phyloP scores from a whole-genome alignment of 2,888 invertebrate genomes.

The Lasius fuliginosus region DNA sequence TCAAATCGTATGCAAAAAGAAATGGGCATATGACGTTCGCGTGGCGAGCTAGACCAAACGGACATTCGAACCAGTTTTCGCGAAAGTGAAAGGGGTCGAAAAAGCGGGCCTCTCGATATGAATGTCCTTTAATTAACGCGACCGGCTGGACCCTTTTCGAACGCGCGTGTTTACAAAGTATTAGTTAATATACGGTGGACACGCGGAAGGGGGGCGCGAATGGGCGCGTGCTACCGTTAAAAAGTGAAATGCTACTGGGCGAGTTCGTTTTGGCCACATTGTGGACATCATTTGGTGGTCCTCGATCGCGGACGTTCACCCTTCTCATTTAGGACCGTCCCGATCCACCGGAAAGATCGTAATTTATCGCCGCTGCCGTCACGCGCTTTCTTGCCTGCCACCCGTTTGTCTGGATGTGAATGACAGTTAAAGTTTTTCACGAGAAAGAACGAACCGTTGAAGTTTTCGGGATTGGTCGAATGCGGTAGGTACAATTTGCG shows the following conservation, averaged over 20 bases:
- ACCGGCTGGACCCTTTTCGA: conserved; percentile 67
- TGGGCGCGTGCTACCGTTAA: conserved; percentile 75
- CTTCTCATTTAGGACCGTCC: conserved; percentile 59
- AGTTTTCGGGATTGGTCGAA: neutral
- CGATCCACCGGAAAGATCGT: conserved; percentile 69
- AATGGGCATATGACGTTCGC: conserved; percentile 43
- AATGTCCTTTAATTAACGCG: conserved; percentile 76
- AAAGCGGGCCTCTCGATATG: conserved; percentile 65
- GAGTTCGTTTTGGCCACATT: conserved; percentile 81
- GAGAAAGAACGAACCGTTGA: conserved; percentile 26
- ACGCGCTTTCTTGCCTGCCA: conserved; percentile 52
- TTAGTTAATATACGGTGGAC: conserved; percentile 74
- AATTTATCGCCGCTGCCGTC: conserved; percentile 73
- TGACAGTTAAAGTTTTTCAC: conserved; percentile 55
- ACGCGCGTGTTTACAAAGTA: conserved; percentile 75
- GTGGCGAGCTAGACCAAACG: conserved; percentile 33
- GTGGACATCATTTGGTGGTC: conserved; percentile 70
- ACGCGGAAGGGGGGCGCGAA: conserved; percentile 41
- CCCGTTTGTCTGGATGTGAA: conserved; percentile 11
- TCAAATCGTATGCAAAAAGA: conserved; percentile 24
- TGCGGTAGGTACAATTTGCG: neutral
- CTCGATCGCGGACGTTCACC: conserved; percentile 65
- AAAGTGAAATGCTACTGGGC: conserved; percentile 77
- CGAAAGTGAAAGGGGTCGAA: conserved; percentile 61
- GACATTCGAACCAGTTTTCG: conserved; percentile 68